These are phyloP conservation scores for Toxonevra muliebris DNA, from an alignment of 2,888 invertebrate genomes.

Conservation along the genomic window DNA sequence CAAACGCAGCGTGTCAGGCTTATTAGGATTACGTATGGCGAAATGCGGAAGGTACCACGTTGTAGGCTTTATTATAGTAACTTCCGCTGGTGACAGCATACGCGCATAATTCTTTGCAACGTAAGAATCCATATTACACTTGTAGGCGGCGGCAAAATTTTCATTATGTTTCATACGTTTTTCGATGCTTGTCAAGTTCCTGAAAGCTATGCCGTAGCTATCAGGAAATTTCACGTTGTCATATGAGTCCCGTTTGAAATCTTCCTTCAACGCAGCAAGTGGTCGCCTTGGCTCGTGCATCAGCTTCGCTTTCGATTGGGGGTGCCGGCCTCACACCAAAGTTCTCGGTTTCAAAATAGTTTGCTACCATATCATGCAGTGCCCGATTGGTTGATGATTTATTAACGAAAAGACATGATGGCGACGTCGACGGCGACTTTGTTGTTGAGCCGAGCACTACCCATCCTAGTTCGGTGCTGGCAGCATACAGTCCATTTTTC, in stretches of 20 bases:
- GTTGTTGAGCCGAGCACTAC: constrained; percentile 32
- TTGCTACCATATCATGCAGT: constrained; percentile 22
- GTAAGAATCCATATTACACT: neutral
- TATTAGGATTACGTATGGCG: constrained; percentile 48
- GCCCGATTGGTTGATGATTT: constrained; percentile 1
- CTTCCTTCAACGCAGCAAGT: constrained; percentile 22
- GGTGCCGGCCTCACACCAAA: constrained; percentile 26
- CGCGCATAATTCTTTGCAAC: constrained; percentile 10
- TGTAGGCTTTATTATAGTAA: neutral
- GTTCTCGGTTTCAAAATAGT: no score
- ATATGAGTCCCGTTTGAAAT: constrained; percentile 33
- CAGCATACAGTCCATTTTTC: constrained; percentile 31
- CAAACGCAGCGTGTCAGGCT: constrained; percentile 46
- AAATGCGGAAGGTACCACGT: constrained; percentile 51
- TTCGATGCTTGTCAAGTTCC: constrained; percentile 23
- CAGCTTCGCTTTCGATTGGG: constrained; percentile 12
- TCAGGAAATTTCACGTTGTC: constrained; percentile 20
- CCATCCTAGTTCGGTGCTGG: constrained; percentile 36
- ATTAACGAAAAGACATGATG: constrained; percentile 21
- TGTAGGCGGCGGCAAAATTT: constrained; percentile 19
- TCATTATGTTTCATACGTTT: constrained; percentile 16
- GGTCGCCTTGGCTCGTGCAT: constrained; percentile 8
- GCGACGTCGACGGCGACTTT: neutral
- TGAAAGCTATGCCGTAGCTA: constrained; percentile 30
- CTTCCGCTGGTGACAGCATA: neutral